Percentiles rank a stretch among this genome's conserved stretches.
phyloP scores from a whole-genome alignment of 2,797 vertebrate genomes.

The Spinibarbus caldwelli region DNA sequence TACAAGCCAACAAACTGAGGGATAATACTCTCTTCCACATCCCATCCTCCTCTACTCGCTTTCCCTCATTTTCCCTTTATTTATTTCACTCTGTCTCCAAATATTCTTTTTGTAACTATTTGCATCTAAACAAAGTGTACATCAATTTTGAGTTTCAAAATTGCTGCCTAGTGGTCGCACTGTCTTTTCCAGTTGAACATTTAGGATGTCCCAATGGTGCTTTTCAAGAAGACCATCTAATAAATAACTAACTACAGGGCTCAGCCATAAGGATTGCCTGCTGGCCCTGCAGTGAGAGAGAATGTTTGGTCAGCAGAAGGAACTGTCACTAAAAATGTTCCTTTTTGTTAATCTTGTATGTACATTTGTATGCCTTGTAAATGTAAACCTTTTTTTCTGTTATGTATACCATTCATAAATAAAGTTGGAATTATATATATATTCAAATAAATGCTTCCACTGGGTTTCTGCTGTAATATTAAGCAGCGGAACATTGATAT shows the following conservation, averaged over 20 bases:
- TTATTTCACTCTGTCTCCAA: constrained; percentile 17
- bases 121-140: constrained; percentile 42
- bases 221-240: not conserved
- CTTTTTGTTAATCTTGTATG: not conserved
- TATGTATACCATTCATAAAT: too few relatives aligned
- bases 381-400: too few relatives aligned
- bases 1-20: constrained; percentile 51
- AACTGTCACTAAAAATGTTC: not conserved
- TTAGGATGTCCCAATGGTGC: not conserved
- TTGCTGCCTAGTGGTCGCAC: constrained; percentile 54
- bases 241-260: not conserved
- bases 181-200: not conserved
- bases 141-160: constrained; percentile 55
- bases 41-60: constrained; percentile 6
- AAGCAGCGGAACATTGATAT: not conserved
- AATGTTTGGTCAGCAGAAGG: not conserved
- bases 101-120: constrained; percentile 48
- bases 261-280: not conserved
- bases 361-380: not conserved
- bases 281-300: not conserved
- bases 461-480: not conserved
- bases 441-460: not conserved
- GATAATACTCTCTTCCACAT: constrained; percentile 42
- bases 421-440: too few relatives aligned
- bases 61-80: constrained; percentile 29